Conservation (phyloP, 2,888 invertebrate species). For the Cryptophagus acutangulus region DNA sequence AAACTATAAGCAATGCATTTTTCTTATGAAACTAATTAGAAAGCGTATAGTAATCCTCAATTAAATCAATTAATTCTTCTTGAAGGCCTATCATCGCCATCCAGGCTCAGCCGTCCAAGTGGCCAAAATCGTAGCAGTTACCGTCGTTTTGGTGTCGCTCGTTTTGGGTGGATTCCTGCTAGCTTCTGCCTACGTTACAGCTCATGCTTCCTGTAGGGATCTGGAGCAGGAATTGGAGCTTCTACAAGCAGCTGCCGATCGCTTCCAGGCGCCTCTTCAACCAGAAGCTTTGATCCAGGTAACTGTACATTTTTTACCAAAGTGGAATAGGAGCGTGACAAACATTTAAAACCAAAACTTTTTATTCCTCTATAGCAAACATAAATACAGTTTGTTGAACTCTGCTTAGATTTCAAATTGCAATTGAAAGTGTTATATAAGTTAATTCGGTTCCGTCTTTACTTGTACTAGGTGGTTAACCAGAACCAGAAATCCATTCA, state of each 20-base stretch:
- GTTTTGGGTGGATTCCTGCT: slow-evolving; percentile 78
- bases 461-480: too few relatives aligned
- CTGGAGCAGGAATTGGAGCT: slow-evolving; percentile 69
- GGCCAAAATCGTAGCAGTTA: slow-evolving; percentile 77
- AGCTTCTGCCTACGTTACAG: slow-evolving; percentile 78
- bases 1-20: too few relatives aligned
- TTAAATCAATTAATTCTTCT: slow-evolving; percentile 18
- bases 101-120: slow-evolving; percentile 78
- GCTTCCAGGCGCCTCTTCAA: slow-evolving; percentile 42
- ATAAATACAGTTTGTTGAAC: too few relatives aligned
- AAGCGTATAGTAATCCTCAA: neutral
- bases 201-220: slow-evolving; percentile 74
- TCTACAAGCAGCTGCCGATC: slow-evolving; percentile 58
- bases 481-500: too few relatives aligned
- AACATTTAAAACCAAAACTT: too few relatives aligned
- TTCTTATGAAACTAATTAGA: too few relatives aligned
- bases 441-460: too few relatives aligned
- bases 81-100: slow-evolving; percentile 73
- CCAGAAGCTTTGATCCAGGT: slow-evolving; percentile 68
- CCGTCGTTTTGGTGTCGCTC: slow-evolving; percentile 74
- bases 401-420: too few relatives aligned
- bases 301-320: too few relatives aligned
- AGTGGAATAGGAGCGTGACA: too few relatives aligned
- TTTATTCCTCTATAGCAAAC: too few relatives aligned
- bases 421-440: too few relatives aligned